Evolutionary conservation across 1,140 invertebrate species (phyloP).

Genomic region (Portunus trituberculatus): DNA sequence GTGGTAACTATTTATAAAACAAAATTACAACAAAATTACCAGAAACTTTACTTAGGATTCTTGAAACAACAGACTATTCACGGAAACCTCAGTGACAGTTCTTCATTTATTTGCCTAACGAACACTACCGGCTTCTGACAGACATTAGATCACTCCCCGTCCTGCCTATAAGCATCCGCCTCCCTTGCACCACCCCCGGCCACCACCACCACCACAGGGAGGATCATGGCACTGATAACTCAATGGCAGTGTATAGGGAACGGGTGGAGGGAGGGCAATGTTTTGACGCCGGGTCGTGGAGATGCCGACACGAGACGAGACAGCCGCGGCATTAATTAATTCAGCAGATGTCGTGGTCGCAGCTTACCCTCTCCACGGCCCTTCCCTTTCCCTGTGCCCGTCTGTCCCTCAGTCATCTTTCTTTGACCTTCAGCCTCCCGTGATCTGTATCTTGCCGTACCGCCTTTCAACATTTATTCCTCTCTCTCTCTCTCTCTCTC

Average conservation of each 20-base stretch:
- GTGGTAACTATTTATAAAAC: too few relatives aligned
- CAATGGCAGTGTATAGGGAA: background rate
- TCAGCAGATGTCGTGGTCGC: background rate
- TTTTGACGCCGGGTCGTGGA: background rate
- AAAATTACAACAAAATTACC: too few relatives aligned
- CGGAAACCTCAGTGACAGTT: too few relatives aligned
- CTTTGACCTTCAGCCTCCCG: background rate
- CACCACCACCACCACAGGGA: too few relatives aligned
- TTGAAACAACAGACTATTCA: too few relatives aligned
- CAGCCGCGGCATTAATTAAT: background rate
- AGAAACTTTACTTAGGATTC: too few relatives aligned
- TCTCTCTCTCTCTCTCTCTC: constrained; percentile 32
- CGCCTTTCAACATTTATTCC: background rate
- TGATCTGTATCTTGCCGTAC: background rate
- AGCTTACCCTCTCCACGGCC: background rate
- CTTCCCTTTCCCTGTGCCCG: background rate
- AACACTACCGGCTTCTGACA: too few relatives aligned
- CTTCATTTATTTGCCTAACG: too few relatives aligned
- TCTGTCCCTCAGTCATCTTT: background rate
- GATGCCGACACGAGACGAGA: background rate
- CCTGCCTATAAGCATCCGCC: too few relatives aligned
- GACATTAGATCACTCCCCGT: too few relatives aligned
- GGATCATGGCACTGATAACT: too few relatives aligned
- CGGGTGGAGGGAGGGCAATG: background rate
- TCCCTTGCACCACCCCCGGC: too few relatives aligned